Evolutionary conservation across 2,797 vertebrate species (phyloP).

Genomic region (Rhinella marina): DNA sequence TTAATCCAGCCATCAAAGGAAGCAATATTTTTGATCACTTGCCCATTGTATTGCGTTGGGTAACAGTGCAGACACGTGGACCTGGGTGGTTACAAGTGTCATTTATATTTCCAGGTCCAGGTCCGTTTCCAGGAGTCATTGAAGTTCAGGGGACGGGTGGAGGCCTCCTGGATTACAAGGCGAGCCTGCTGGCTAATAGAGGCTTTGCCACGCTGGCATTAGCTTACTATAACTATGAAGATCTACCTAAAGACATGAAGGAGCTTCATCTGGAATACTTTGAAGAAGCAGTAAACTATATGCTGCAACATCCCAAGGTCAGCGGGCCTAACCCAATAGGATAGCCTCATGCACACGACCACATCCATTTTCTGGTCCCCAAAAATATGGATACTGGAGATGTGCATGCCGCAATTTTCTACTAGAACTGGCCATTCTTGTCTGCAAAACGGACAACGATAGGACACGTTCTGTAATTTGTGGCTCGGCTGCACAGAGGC

Average conservation of each 20-base stretch:
- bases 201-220: slow-evolving; percentile 86
- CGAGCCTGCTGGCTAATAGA: slow-evolving; percentile 82
- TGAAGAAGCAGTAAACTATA: slow-evolving; percentile 84
- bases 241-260: slow-evolving; percentile 74
- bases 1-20: no score
- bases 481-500: no score
- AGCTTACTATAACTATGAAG: slow-evolving; percentile 81
- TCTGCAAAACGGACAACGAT: no score
- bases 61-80: background rate
- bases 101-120: slow-evolving; percentile 71
- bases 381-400: no score
- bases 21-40: no score
- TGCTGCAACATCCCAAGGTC: slow-evolving; percentile 78
- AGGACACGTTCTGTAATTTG: no score
- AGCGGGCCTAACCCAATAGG: background rate
- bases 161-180: slow-evolving; percentile 80
- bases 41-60: no score
- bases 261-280: slow-evolving; percentile 85
- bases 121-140: slow-evolving; percentile 86
- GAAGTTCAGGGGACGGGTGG: slow-evolving; percentile 83
- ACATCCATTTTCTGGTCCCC: no score
- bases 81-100: background rate
- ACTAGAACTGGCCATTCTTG: no score
- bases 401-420: no score
- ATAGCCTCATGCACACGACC: background rate